Evolutionary conservation across 1,140 invertebrate genomes (phyloP), one percentile per base, ranked within the genome.

Genomic region (Magallana gigas): DNA sequence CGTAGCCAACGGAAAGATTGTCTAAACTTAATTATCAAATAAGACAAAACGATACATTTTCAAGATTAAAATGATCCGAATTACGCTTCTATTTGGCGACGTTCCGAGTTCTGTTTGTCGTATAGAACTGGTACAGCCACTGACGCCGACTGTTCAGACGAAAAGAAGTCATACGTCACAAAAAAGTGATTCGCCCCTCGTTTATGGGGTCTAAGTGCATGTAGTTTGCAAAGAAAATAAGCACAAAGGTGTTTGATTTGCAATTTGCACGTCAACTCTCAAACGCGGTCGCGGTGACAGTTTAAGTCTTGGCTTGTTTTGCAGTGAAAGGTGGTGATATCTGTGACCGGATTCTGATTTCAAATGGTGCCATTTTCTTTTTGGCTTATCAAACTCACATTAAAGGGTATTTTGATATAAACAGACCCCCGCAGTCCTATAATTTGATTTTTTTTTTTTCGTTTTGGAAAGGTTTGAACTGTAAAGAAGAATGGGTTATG

Each of bases 371-470:
- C 68, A 76, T 76, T 76, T 23, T 76, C 23, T 76, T 76, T 23
- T 76, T 8, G 9, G 68, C 23, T 76, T 76, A 76, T 76, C 68
- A 76, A 76, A 76, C 6, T 62, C 68, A 76, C 68, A 76, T 36
- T 48, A 29, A 76, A 76, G 23, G 68, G 23, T 76, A 76, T 76
- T 76, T 12, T 76, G 68, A 76, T 48, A 29, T 62, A 16, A 62
- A 16, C 14, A 62, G 60, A 62, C 60, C 11, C 60, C 60, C 60
- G 60, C 60, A 62, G 60, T 16, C 60, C 14, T 62, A 16, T 62
- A 62, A 16, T 62, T 62, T 12, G 36, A 23, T 23, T 48, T 48
- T 48, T 48, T 48, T 36, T 48, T 48, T 48, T 48, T 48, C 36
- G 2, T 48, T 48, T 48, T 48, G 36, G 36, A 48, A 48, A 48